phyloP scores from a whole-genome alignment of 2,888 invertebrate species.

The Diogma glabrata region DNA sequence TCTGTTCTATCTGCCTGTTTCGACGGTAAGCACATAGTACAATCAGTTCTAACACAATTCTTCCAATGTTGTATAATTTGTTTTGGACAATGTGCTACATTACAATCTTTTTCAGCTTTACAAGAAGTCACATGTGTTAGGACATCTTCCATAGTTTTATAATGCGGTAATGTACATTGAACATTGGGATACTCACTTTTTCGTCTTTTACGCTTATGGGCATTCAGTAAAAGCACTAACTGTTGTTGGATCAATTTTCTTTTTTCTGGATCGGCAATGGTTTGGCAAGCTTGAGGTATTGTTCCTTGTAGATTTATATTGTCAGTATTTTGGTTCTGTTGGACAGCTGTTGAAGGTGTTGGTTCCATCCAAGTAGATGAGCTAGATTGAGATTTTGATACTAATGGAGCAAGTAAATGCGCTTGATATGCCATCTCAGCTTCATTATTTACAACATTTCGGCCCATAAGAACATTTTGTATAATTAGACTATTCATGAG shows the following conservation, averaged over 20 bases:
- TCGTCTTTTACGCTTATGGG: slow-evolving; percentile 95
- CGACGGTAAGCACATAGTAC: slow-evolving; percentile 95
- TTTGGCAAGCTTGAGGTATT: slow-evolving; percentile 29
- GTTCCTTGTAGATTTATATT: slow-evolving; percentile 31
- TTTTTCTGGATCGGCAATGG: slow-evolving; percentile 86
- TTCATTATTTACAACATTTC: slow-evolving; percentile 47
- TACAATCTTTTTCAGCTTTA: slow-evolving; percentile 77
- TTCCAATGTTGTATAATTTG: slow-evolving; percentile 99
- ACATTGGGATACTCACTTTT: slow-evolving; percentile 67
- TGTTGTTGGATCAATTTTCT: slow-evolving; percentile 98
- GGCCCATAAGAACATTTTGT: slow-evolving; percentile 27
- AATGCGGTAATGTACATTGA: slow-evolving; percentile 91
- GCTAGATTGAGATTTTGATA: slow-evolving; percentile 65
- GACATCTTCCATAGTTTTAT: slow-evolving; percentile 98
- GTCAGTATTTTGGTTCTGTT: slow-evolving; percentile 31
- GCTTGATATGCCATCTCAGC: slow-evolving; percentile 58
- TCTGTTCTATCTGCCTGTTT: slow-evolving; percentile 72
- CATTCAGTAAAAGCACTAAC: slow-evolving; percentile 88
- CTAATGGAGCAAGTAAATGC: slow-evolving; percentile 65
- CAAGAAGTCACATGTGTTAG: slow-evolving; percentile 97
- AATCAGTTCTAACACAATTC: slow-evolving; percentile 89
- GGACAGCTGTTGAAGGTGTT: slow-evolving; percentile 43
- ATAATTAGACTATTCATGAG: slow-evolving; percentile 22
- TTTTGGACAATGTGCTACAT: slow-evolving; percentile 92
- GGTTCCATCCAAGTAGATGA: slow-evolving; percentile 51